Conservation (phyloP, 2,888 invertebrate genomes). For the Sinhomidia bicolor region DNA sequence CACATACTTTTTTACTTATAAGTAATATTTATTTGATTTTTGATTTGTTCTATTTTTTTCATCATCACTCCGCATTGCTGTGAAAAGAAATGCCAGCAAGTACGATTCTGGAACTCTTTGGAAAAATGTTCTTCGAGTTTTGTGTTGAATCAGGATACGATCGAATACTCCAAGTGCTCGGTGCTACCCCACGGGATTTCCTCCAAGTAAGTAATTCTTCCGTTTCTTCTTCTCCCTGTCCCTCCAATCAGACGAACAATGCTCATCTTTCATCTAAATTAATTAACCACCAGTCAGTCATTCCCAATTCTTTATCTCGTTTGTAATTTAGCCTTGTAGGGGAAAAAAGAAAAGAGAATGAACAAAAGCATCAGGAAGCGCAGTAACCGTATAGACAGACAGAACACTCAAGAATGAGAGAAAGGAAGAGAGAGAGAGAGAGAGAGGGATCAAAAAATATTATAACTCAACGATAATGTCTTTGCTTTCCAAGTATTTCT, state of each 20-base stretch:
- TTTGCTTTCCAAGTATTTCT: no score
- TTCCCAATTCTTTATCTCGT: constrained; percentile 24
- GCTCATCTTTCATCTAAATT: constrained; percentile 24
- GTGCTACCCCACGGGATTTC: constrained; percentile 97
- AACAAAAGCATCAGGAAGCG: background rate
- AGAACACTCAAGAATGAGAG: no score
- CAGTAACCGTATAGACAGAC: background rate
- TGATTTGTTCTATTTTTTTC: background rate
- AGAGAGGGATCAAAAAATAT: no score
- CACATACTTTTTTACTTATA: no score
- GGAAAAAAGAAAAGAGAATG: background rate
- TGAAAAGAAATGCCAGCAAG: constrained; percentile 93
- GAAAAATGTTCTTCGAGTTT: constrained; percentile 97
- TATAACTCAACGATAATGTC: no score
- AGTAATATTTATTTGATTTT: background rate
- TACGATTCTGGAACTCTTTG: constrained; percentile 93
- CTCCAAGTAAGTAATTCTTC: constrained; percentile 86
- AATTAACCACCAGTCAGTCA: constrained; percentile 28
- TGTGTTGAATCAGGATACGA: constrained; percentile 99
- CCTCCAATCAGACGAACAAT: constrained; percentile 2
- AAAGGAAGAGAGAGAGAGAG: background rate
- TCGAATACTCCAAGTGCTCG: constrained; percentile 95
- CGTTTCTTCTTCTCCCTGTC: background rate
- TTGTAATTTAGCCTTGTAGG: background rate
- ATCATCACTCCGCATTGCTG: background rate